phyloP scores from a whole-genome alignment of 2,113 vertebrate genomes.

The Serilophus lunatus region DNA sequence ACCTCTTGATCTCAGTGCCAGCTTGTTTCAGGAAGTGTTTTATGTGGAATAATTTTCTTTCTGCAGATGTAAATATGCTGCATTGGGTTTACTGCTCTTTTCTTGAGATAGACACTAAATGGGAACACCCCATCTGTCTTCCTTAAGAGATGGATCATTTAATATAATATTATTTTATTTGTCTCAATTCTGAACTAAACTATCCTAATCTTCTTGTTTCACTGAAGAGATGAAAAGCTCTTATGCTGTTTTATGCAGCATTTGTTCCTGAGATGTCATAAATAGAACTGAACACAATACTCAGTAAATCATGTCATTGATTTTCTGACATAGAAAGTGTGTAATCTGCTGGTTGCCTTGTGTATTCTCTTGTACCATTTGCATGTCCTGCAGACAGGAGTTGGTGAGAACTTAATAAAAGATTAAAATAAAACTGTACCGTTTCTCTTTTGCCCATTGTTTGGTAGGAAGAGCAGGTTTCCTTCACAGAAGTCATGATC shows the following conservation, averaged over 20 bases:
- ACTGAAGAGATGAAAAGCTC: not conserved
- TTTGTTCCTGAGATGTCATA: conserved; percentile 24
- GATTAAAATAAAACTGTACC: not conserved
- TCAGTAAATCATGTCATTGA: not conserved
- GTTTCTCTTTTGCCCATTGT: not conserved
- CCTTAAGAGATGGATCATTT: conserved; percentile 2
- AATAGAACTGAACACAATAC: not conserved
- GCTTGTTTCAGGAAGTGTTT: not conserved
- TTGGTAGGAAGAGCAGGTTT: not conserved
- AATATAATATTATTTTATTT: conserved; percentile 17
- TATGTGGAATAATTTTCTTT: not conserved
- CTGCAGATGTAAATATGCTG: not conserved
- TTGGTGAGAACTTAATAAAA: not conserved
- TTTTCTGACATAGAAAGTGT: not conserved
- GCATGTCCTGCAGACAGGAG: not conserved
- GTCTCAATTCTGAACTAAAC: conserved; percentile 1
- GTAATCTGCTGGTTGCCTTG: not conserved
- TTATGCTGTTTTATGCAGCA: not conserved
- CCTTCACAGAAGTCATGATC: not conserved
- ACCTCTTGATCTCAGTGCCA: not conserved
- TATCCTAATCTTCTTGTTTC: conserved; percentile 40
- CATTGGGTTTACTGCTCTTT: not conserved
- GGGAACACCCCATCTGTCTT: not conserved
- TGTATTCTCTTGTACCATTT: not conserved
- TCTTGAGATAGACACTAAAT: not conserved